A percentile compares a stretch with the other conserved stretches of the same genome.
These are phyloP conservation scores for Conistra vaccinii DNA, from an alignment of 2,888 invertebrate species.

Conservation along the genomic window DNA sequence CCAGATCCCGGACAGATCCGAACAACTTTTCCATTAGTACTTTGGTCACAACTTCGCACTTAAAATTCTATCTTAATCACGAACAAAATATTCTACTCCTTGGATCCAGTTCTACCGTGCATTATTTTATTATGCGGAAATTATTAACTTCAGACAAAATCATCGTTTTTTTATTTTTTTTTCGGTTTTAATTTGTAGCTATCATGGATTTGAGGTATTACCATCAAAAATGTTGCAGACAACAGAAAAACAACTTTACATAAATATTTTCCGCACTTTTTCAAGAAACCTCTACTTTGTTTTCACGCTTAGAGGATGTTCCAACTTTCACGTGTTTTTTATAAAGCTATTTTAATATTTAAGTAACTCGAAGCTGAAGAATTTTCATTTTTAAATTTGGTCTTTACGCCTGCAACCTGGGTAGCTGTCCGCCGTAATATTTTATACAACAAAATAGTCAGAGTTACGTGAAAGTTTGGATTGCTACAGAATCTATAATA, in stretches of 20 bases:
- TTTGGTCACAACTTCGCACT: slow-evolving; percentile 80
- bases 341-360: slow-evolving; percentile 43
- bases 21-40: slow-evolving; percentile 84
- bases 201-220: slow-evolving; percentile 52
- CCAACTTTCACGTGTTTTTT: slow-evolving; percentile 45
- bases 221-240: slow-evolving; percentile 24
- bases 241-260: slow-evolving; percentile 29
- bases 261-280: slow-evolving; percentile 24
- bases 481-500: slow-evolving; percentile 10
- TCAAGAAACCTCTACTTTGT: slow-evolving; percentile 29
- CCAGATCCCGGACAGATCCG: slow-evolving; percentile 74
- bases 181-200: slow-evolving; percentile 49
- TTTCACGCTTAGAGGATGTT: slow-evolving; percentile 14
- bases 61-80: slow-evolving; percentile 82
- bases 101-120: slow-evolving; percentile 67
- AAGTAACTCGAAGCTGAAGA: slow-evolving; percentile 42
- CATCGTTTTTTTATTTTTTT: slow-evolving; percentile 63
- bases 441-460: slow-evolving; percentile 11
- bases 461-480: slow-evolving; percentile 20
- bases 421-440: slow-evolving; percentile 8
- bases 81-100: slow-evolving; percentile 79
- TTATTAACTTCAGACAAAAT: slow-evolving; percentile 73
- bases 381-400: slow-evolving; percentile 40
- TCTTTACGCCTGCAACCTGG: slow-evolving; percentile 14
- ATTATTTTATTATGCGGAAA: slow-evolving; percentile 76